Evolutionary conservation across 2,113 vertebrate genomes (phyloP).

Genomic region (Urocolius indicus): DNA sequence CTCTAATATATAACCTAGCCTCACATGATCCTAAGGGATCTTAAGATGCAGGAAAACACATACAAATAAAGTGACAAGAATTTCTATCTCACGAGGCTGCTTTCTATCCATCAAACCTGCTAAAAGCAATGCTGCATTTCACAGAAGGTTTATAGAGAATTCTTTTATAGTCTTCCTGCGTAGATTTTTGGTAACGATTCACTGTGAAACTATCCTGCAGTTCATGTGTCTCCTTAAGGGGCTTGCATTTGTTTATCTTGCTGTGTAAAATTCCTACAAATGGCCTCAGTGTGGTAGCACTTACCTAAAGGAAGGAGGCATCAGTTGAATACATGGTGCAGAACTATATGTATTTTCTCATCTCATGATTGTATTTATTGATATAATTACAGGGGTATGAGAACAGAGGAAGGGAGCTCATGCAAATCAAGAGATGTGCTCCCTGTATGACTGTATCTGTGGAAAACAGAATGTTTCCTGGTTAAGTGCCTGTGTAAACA

Average conservation of each 20-base stretch:
- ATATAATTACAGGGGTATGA: not conserved
- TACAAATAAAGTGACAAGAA: slow-evolving; percentile 69
- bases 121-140: not conserved
- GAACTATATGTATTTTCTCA: not conserved
- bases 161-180: not conserved
- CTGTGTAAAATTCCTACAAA: slow-evolving; percentile 28
- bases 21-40: slow-evolving; percentile 78
- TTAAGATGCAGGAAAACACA: slow-evolving; percentile 75
- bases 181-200: not conserved
- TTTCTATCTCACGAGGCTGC: slow-evolving; percentile 6
- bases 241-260: not conserved
- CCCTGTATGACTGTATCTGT: not conserved
- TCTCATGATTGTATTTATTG: not conserved
- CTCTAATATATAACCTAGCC: slow-evolving; percentile 71
- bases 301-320: slow-evolving; percentile 37
- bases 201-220: not conserved
- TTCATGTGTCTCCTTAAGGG: not conserved
- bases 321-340: not conserved
- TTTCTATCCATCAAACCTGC: not conserved
- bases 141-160: not conserved
- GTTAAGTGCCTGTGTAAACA: slow-evolving; percentile 59
- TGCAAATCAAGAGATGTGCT: slow-evolving; percentile 10
- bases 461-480: slow-evolving; percentile 58
- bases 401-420: not conserved
- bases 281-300: slow-evolving; percentile 45